Evolutionary conservation across 2,113 vertebrate genomes (phyloP).

Genomic region (Hiodon alosoides): DNA sequence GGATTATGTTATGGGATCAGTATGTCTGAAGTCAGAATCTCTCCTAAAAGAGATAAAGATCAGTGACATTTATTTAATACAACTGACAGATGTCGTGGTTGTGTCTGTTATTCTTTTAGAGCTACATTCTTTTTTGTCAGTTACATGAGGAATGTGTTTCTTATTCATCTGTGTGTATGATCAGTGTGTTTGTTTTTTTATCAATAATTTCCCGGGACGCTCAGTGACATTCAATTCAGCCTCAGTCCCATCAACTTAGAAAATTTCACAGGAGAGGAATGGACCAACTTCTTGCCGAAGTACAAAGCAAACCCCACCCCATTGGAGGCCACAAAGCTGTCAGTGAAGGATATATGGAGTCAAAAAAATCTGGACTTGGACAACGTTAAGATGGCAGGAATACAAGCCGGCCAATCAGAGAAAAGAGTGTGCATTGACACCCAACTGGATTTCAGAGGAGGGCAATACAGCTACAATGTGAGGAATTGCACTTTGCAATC

Average conservation of each 20-base stretch:
- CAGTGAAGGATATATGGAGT: slow-evolving; percentile 1
- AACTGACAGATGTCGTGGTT: not conserved
- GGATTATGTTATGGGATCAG: too few relatives aligned
- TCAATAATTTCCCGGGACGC: slow-evolving; percentile 20
- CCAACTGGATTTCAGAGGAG: slow-evolving; percentile 24
- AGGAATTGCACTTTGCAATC: slow-evolving; percentile 18
- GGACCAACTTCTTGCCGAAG: slow-evolving; percentile 52
- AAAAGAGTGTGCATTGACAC: not conserved
- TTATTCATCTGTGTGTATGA: not conserved
- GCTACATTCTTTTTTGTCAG: too few relatives aligned
- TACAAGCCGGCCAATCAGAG: slow-evolving; percentile 6
- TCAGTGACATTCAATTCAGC: slow-evolving; percentile 46
- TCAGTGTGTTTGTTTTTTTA: slow-evolving; percentile 1
- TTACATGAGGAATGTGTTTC: not conserved
- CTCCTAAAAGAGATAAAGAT: not conserved
- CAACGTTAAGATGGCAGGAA: slow-evolving; percentile 16
- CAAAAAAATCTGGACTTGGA: not conserved
- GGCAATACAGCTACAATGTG: not conserved
- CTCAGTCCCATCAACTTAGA: slow-evolving; percentile 61
- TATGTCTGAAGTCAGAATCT: too few relatives aligned
- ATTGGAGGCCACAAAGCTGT: slow-evolving; percentile 6
- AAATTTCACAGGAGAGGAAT: slow-evolving; percentile 56
- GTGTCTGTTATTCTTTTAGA: not conserved
- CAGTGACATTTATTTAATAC: not conserved
- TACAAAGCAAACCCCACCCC: slow-evolving; percentile 24